A percentile compares a stretch with the other conserved stretches of the same genome.
These are phyloP conservation scores for Orius laevigatus DNA, from an alignment of 1,140 invertebrate species.

Conservation along the genomic window DNA sequence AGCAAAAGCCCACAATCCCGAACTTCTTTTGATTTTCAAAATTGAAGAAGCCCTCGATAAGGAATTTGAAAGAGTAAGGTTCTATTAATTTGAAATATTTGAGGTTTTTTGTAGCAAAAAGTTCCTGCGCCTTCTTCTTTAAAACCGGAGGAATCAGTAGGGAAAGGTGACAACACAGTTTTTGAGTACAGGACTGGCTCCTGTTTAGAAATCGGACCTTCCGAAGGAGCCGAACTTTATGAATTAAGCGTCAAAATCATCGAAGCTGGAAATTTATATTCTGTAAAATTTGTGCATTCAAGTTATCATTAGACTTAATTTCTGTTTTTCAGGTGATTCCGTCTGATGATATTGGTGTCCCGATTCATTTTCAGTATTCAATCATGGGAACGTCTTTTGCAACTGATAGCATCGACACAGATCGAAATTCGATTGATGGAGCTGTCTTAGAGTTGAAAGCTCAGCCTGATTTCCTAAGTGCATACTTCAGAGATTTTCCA, in stretches of 20 bases:
- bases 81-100: not conserved
- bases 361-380: constrained; percentile 9
- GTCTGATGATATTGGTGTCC: not conserved
- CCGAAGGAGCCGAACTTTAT: constrained; percentile 5
- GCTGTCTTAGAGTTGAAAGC: constrained; percentile 9
- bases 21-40: constrained; percentile 11
- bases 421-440: not conserved
- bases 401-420: constrained; percentile 9
- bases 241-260: constrained; percentile 6
- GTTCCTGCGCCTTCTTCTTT: too few species aligned
- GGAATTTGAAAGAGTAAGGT: not conserved
- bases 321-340: constrained; percentile 9
- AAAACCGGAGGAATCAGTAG: not conserved
- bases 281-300: too few species aligned
- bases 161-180: not conserved
- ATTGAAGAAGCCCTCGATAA: constrained; percentile 9
- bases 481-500: constrained; percentile 16
- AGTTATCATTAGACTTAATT: too few species aligned
- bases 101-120: not conserved
- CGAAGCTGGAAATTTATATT: constrained; percentile 4
- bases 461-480: constrained; percentile 6
- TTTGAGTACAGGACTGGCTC: not conserved
- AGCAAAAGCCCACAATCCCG: constrained; percentile 12
- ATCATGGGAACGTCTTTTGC: constrained; percentile 10
- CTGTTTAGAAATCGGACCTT: constrained; percentile 13